Evolutionary conservation across 2,888 invertebrate genomes (phyloP), one percentile per base, ranked within the genome.

Genomic region (Pogonocherus hispidulus): DNA sequence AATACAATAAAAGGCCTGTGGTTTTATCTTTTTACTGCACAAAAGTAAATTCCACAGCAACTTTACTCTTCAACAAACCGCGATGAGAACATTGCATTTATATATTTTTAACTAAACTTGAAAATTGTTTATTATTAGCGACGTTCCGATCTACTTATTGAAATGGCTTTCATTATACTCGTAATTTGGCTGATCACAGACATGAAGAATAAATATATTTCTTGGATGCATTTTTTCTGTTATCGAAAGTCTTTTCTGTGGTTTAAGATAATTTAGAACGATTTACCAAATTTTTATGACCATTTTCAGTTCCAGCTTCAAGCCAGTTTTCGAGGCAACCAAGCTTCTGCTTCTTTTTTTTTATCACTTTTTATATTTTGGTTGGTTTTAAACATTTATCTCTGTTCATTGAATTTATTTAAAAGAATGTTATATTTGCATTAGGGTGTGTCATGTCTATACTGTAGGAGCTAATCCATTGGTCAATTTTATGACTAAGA

Each of bases 81-180:
- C 32, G 32, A 32, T 32, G 32, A 32, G 32, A 32, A 32, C 9
- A 32, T 8, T 9, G 32, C n/a, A n/a, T 32, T 32, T 32, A 11
- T 32, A 32, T 11, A 11, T 32, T 27, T 32, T 32, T 9, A 32
- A 8, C 9, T 8, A 11, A 32, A 32, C 8, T 8, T 32, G 32
- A 32, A 32, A 32, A 32, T 11, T 32, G 32, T 22, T 41, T 4
- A 47, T 20, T 20, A 47, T 20, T 32, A 14, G 4, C 20, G 8
- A 41, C 11, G 56, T 56, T 56, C 56, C 41, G 56, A 56, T 56
- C 56, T 56, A 56, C 11, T 56, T 56, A 44, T 41, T n/a, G 35
- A 19, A 1, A 41, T 19, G 56, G 22, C n/a, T 19, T 55, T 41
- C 55, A 11, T 19, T 18, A n/a, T n/a, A n/a, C n/a, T n/a, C n/a